Base-by-base conservation (phyloP, 2,888 invertebrate species). In the Oxytorus armatus region DNA sequence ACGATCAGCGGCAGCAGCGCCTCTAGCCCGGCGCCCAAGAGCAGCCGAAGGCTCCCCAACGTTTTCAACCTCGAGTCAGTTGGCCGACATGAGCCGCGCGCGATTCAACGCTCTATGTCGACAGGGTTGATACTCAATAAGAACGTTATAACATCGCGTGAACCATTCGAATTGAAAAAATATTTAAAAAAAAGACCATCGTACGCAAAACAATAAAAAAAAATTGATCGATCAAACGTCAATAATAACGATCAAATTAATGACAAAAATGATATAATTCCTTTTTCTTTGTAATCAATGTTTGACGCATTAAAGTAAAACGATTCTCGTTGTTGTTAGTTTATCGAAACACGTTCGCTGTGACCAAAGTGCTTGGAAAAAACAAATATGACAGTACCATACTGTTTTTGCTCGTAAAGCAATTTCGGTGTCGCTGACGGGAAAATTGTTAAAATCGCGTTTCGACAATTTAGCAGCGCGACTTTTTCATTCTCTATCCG, bases 61-160 rank as follows among this genome's bases (percentile, higher is more conserved):
- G 85, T 86, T 86, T 86, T 84, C 77, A 77, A 73, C 79, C 83
- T 82, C 85, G 74, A 82, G 83, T 81, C 89, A 89, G 89, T 89
- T 88, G 88, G 89, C 88, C 89, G 89, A 88, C 89, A 88, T 85
- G 88, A 89, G 89, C 88, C 89, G 88, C 88, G 88, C 87, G 88
- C 84, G 89, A 81, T 80, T 73, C 68, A 73, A 74, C 72, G 72
- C 59, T 82, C 70, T 10, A 61, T 79, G 81, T 80, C 77, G 63
- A 47, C 66, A 44, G 49, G 61, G 39, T 59, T 66, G 47, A 44
- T 47, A 53, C 33, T 59, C 14, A n/a, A n/a, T n/a, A 8, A 21
- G 23, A 11, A 39, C 14, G 18, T 42, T 4, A 36, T 21, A 0
- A 59, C 57, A 29, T 14, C 39, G 61, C 25, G n/a, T 53, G 1